Conservation (phyloP, 35 echinoderm and acorn worm genomes). For the Holothuria glaberrima region DNA sequence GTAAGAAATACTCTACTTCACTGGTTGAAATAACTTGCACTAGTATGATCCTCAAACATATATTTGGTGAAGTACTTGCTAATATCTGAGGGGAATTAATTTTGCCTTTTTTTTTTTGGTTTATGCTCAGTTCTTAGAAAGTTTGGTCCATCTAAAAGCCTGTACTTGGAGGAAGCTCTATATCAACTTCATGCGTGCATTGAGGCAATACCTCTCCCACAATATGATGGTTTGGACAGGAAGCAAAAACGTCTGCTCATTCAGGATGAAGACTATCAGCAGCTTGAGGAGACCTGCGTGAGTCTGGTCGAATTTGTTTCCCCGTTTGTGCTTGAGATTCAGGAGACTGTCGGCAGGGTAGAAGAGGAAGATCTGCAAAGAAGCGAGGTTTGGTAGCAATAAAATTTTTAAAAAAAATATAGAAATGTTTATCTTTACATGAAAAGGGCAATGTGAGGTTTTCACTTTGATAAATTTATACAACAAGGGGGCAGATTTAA, state of each 20-base stretch:
- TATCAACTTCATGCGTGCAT: conserved; percentile 58
- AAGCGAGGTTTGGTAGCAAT: neutral
- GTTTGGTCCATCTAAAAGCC: conserved; percentile 38
- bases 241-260: conserved; percentile 71
- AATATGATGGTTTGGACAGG: conserved; percentile 52
- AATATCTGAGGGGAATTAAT: too few relatives aligned
- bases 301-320: conserved; percentile 77
- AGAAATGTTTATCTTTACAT: too few relatives aligned
- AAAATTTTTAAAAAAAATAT: too few relatives aligned
- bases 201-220: conserved; percentile 55
- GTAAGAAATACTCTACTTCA: too few relatives aligned
- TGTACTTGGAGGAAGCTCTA: conserved; percentile 43
- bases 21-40: too few relatives aligned
- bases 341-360: conserved; percentile 20
- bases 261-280: conserved; percentile 71
- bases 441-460: too few relatives aligned
- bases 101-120: neutral
- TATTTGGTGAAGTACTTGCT: too few relatives aligned
- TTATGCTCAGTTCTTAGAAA: conserved; percentile 38
- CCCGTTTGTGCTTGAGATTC: conserved; percentile 68
- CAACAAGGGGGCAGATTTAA: too few relatives aligned
- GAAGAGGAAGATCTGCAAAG: conserved; percentile 20
- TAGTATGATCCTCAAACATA: too few relatives aligned
- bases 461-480: too few relatives aligned
- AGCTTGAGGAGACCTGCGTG: conserved; percentile 57